Evolutionary conservation across 2,888 invertebrate species (phyloP).

Genomic region (Eupithecia centaureata): DNA sequence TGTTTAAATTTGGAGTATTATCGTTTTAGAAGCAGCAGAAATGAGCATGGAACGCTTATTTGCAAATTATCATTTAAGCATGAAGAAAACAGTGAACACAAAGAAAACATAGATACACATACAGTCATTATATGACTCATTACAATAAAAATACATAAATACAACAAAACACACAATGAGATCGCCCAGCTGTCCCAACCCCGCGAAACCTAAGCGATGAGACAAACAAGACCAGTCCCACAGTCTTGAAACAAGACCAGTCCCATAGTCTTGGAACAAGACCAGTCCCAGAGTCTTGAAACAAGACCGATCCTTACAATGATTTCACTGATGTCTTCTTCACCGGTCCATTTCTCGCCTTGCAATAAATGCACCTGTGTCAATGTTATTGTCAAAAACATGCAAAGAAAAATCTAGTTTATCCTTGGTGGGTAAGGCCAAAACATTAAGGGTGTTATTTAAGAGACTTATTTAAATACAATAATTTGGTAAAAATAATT

Average conservation of each 20-base stretch:
- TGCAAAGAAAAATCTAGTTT: neutral
- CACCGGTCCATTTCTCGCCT: slow-evolving; percentile 73
- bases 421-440: neutral
- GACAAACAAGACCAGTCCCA: slow-evolving; percentile 18
- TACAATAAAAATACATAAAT: slow-evolving; percentile 5
- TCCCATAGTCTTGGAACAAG: slow-evolving; percentile 4
- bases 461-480: too few relatives aligned
- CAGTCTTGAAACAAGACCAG: neutral
- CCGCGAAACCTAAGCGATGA: slow-evolving; percentile 26
- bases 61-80: too few relatives aligned
- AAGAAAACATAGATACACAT: neutral
- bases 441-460: too few relatives aligned
- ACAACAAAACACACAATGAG: slow-evolving; percentile 25
- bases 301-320: slow-evolving; percentile 66
- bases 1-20: too few relatives aligned
- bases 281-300: slow-evolving; percentile 11
- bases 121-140: too few relatives aligned
- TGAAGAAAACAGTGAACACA: too few relatives aligned
- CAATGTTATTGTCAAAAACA: slow-evolving; percentile 9
- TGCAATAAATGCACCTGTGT: slow-evolving; percentile 76
- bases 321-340: slow-evolving; percentile 68
- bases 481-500: too few relatives aligned
- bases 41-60: neutral
- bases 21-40: neutral
- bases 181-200: slow-evolving; percentile 21